These are phyloP conservation scores for Pomacea canaliculata DNA, from an alignment of 2,888 invertebrate genomes.

Conservation along the genomic window DNA sequence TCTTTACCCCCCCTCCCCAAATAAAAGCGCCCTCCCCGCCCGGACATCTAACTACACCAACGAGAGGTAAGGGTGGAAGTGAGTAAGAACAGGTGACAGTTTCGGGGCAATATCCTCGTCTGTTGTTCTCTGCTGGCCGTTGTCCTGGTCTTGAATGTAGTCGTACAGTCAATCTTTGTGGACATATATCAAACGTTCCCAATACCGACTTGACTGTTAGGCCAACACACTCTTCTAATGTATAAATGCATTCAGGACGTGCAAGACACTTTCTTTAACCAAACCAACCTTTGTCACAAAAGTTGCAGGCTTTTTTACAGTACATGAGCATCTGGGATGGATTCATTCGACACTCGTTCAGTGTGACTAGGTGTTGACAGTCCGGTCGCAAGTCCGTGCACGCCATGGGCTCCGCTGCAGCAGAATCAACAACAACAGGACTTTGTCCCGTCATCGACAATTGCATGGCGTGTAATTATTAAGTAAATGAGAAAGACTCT, in stretches of 20 bases:
- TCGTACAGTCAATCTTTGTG: too few species aligned
- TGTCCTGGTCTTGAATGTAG: too few species aligned
- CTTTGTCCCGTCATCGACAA: too few species aligned
- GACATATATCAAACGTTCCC: too few species aligned
- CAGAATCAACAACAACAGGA: background rate
- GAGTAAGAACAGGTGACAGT: background rate
- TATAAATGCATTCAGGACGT: background rate
- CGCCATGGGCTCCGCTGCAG: conserved; percentile 18
- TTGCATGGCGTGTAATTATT: too few species aligned
- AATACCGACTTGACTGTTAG: too few species aligned
- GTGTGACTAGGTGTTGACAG: background rate
- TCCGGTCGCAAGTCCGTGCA: conserved; percentile 6
- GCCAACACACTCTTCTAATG: too few species aligned
- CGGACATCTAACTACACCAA: too few species aligned
- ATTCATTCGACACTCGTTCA: conserved; percentile 10
- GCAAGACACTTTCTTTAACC: background rate
- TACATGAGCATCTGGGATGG: conserved; percentile 4
- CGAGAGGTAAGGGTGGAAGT: background rate
- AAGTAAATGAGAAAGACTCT: too few species aligned
- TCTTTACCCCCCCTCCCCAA: too few species aligned
- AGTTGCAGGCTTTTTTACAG: conserved; percentile 23
- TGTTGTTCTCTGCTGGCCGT: too few species aligned
- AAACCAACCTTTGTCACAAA: conserved; percentile 15
- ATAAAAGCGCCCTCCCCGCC: too few species aligned
- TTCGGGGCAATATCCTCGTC: background rate